Evolutionary conservation across 2,113 vertebrate species (phyloP).

Genomic region (Desmodus rotundus): DNA sequence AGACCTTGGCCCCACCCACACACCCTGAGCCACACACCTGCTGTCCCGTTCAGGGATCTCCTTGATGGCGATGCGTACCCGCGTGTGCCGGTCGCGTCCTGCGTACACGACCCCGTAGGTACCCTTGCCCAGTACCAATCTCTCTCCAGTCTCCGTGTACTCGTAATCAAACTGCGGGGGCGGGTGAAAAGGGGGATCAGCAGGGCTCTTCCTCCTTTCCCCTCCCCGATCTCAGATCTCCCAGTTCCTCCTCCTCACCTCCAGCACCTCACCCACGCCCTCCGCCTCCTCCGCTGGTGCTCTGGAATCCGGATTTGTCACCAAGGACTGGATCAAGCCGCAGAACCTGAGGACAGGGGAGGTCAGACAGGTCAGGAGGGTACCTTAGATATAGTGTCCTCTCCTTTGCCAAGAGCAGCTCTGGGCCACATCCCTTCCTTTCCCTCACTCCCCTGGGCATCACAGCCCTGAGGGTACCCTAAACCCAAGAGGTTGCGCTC

Average conservation of each 20-base stretch:
- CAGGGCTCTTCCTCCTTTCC: conserved; percentile 22
- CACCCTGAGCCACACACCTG: conserved; percentile 73
- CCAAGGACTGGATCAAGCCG: conserved; percentile 85
- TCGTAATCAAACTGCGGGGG: conserved; percentile 87
- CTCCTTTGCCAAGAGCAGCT: background rate
- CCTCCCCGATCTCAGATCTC: conserved; percentile 59
- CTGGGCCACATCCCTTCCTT: background rate
- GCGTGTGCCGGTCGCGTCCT: conserved; percentile 89
- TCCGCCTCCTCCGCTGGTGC: conserved; percentile 66
- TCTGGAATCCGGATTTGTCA: conserved; percentile 74
- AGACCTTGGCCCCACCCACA: fast-evolving
- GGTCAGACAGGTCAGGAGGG: background rate
- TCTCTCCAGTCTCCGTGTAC: conserved; percentile 83
- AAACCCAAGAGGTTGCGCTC: conserved; percentile 48
- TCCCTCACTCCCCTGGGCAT: background rate
- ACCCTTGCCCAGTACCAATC: conserved; percentile 91
- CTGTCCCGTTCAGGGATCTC: conserved; percentile 93
- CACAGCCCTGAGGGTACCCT: background rate
- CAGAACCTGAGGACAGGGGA: conserved; percentile 85
- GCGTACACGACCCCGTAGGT: conserved; percentile 93
- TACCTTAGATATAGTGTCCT: background rate
- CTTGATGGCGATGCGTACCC: conserved; percentile 94
- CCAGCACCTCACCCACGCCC: conserved; percentile 78
- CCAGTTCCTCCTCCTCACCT: conserved; percentile 78
- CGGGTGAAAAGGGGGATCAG: fast-evolving